A percentile compares a stretch with the other conserved stretches of the same genome.
phyloP scores from a whole-genome alignment of 2,113 vertebrate species.

The Solea senegalensis region DNA sequence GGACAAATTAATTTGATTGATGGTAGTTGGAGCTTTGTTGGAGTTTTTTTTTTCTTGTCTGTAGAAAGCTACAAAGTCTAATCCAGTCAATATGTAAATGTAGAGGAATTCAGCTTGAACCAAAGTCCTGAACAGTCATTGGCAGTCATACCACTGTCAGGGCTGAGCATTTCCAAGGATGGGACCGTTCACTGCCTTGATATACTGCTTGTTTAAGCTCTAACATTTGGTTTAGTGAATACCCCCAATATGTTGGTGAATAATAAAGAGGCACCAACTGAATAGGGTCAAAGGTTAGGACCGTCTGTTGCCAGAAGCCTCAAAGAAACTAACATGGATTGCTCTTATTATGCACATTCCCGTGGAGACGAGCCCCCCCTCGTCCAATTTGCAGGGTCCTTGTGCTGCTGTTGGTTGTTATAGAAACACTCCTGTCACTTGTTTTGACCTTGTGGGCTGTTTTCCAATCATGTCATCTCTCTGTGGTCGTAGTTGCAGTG shows the following conservation, averaged over 20 bases:
- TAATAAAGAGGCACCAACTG: slow-evolving; percentile 50
- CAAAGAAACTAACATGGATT: slow-evolving; percentile 59
- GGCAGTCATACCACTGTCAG: not conserved
- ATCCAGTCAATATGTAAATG: no score
- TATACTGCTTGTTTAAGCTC: not conserved
- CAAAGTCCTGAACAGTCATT: no score
- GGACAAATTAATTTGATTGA: no score
- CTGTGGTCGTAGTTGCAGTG: slow-evolving; percentile 3
- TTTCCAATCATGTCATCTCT: slow-evolving; percentile 35
- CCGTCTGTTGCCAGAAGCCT: slow-evolving; percentile 49
- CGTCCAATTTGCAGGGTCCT: slow-evolving; percentile 54
- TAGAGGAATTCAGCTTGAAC: no score
- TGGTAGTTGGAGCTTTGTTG: no score
- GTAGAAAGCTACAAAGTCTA: no score
- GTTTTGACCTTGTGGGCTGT: slow-evolving; percentile 43
- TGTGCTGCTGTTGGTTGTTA: slow-evolving; percentile 70
- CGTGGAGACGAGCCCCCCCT: slow-evolving; percentile 54
- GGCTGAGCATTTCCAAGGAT: not conserved
- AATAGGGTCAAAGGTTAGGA: slow-evolving; percentile 63
- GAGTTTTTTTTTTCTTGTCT: no score
- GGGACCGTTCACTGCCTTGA: not conserved
- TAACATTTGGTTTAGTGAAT: not conserved
- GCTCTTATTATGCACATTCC: slow-evolving; percentile 61
- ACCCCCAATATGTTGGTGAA: slow-evolving; percentile 15
- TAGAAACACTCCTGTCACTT: slow-evolving; percentile 65